Conservation (phyloP, 2,797 vertebrate genomes). For the Poecilia wingei region DNA sequence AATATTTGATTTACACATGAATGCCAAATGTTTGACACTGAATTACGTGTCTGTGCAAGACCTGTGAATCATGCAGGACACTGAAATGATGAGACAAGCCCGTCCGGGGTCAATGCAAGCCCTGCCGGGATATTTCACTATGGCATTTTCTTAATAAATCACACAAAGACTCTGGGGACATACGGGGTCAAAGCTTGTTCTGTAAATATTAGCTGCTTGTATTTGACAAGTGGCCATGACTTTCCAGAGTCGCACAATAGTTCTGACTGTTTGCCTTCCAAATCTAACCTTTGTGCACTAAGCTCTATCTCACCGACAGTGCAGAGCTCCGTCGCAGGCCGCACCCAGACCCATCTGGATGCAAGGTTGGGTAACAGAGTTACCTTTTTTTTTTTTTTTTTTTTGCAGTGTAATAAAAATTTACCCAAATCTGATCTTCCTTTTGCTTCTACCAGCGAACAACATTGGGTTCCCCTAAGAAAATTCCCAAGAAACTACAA, state of each 20-base stretch:
- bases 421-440: constrained; percentile 65
- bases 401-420: constrained; percentile 68
- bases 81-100: constrained; percentile 67
- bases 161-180: constrained; percentile 69
- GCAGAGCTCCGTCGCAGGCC: constrained; percentile 70
- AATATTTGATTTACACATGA: constrained; percentile 55
- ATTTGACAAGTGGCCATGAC: constrained; percentile 77
- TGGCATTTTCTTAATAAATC: constrained; percentile 70
- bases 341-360: constrained; percentile 74
- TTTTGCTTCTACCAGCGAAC: constrained; percentile 36
- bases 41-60: constrained; percentile 58
- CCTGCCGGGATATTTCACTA: constrained; percentile 59
- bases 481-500: constrained; percentile 57
- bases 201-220: constrained; percentile 73
- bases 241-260: constrained; percentile 74
- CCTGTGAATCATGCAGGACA: constrained; percentile 56
- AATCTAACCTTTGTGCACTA: constrained; percentile 77
- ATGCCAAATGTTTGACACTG: constrained; percentile 27
- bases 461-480: constrained; percentile 70
- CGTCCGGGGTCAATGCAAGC: constrained; percentile 52
- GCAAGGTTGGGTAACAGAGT: constrained; percentile 70
- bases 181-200: constrained; percentile 69
- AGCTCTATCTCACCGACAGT: constrained; percentile 73
- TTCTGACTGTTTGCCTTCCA: constrained; percentile 75
- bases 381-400: constrained; percentile 59